These are phyloP conservation scores for Melanocharis versteri DNA, from an alignment of 2,113 vertebrate species.

Conservation along the genomic window DNA sequence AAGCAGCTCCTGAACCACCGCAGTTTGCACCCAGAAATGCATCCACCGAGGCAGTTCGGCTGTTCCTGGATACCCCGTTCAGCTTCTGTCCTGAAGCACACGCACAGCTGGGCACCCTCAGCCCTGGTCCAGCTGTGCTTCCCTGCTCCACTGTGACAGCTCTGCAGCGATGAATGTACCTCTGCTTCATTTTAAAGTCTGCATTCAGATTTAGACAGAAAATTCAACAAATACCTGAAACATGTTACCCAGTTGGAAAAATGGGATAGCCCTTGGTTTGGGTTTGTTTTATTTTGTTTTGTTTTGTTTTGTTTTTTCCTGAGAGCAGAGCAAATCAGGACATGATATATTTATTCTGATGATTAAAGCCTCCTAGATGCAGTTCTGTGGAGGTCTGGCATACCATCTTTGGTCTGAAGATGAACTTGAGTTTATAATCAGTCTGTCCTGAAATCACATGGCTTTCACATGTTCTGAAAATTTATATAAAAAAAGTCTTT, in stretches of 20 bases:
- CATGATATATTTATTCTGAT: not conserved
- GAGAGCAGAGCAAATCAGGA: not conserved
- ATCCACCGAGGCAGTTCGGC: not conserved
- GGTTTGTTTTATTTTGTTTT: not conserved
- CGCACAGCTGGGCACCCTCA: fast-evolving
- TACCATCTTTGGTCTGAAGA: not conserved
- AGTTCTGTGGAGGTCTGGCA: not conserved
- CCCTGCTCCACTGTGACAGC: fast-evolving
- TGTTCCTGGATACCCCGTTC: fast-evolving
- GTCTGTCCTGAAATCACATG: not conserved
- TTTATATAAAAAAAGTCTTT: not conserved
- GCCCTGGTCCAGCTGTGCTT: not conserved
- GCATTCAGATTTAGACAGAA: not conserved
- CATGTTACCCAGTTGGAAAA: fast-evolving
- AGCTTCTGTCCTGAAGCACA: not conserved
- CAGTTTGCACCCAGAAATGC: not conserved
- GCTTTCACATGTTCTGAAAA: not conserved
- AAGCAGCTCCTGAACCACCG: not conserved
- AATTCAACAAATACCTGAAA: not conserved
- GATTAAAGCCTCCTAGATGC: not conserved
- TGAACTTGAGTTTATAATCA: not conserved
- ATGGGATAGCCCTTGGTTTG: not conserved
- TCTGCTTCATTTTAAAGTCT: not conserved
- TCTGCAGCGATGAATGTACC: not conserved
- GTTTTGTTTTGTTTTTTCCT: not conserved